Evolutionary conservation across 2,113 vertebrate genomes (phyloP).

Genomic region (Candoia aspera): DNA sequence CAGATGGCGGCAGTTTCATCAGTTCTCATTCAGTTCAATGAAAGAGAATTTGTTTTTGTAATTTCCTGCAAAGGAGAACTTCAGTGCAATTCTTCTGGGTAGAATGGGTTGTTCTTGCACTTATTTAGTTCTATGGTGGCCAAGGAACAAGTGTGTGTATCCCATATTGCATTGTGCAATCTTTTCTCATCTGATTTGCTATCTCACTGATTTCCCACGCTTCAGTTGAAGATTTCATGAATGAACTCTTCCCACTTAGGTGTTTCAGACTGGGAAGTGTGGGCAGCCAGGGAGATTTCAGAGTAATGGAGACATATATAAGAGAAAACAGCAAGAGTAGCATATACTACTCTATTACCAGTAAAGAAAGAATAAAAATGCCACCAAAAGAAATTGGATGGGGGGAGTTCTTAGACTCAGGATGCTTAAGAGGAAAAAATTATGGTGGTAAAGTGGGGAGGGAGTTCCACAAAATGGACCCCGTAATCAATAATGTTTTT

Average conservation of each 20-base stretch:
- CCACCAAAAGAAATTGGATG: background rate
- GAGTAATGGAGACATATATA: background rate
- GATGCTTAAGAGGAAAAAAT: background rate
- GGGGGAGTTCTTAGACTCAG: background rate
- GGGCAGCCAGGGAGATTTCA: background rate
- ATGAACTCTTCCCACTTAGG: background rate
- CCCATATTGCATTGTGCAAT: background rate
- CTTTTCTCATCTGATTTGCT: background rate
- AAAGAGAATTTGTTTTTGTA: background rate
- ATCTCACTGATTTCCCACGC: background rate
- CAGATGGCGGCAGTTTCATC: background rate
- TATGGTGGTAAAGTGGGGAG: background rate
- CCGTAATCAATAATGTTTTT: background rate
- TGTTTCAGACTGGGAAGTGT: background rate
- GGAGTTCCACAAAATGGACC: background rate
- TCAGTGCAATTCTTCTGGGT: background rate
- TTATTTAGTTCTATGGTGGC: background rate
- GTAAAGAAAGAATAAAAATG: background rate
- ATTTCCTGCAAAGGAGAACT: background rate
- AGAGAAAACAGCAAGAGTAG: background rate
- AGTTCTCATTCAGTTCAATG: background rate
- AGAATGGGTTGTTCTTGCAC: background rate
- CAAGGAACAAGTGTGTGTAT: background rate
- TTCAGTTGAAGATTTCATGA: background rate
- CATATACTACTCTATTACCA: background rate